phyloP scores from a whole-genome alignment of 2,797 vertebrate genomes.

The Periophthalmus magnuspinnatus region DNA sequence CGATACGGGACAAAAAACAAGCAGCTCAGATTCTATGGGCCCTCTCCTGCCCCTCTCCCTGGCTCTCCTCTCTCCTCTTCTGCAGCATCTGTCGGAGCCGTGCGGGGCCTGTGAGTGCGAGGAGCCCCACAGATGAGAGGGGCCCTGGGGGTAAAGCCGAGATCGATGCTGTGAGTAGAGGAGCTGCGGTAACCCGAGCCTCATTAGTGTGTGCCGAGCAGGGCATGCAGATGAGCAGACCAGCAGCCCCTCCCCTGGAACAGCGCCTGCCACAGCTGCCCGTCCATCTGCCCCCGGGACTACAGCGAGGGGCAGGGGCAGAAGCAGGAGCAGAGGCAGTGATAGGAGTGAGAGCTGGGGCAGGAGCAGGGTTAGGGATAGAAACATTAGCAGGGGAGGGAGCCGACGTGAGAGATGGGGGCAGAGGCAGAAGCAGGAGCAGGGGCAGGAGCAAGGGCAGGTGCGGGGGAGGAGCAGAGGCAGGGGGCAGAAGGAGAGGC shows the following conservation, averaged over 20 bases:
- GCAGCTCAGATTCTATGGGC: not conserved
- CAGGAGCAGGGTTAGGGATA: no score
- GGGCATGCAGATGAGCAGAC: not conserved
- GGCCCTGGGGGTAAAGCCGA: not conserved
- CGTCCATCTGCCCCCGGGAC: not conserved
- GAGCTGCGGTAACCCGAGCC: not conserved
- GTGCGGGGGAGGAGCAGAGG: no score
- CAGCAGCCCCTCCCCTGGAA: not conserved
- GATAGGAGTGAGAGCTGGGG: no score
- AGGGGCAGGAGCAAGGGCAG: no score
- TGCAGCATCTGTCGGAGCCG: not conserved
- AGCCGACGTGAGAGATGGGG: no score
- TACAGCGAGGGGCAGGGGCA: no score
- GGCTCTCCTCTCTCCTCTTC: not conserved
- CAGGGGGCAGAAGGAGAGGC: no score
- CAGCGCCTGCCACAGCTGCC: not conserved
- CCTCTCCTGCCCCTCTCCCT: no score
- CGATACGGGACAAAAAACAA: not conserved
- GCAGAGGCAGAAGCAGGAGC: no score
- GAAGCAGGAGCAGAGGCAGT: not conserved
- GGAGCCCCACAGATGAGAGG: not conserved
- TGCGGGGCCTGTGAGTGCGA: not conserved
- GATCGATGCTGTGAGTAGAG: not conserved
- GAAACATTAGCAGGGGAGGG: no score
- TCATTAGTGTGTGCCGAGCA: not conserved